A percentile compares a stretch with the other conserved stretches of the same genome.
These are phyloP conservation scores for Hipparchia semele DNA, from an alignment of 2,888 invertebrate genomes.

Conservation along the genomic window DNA sequence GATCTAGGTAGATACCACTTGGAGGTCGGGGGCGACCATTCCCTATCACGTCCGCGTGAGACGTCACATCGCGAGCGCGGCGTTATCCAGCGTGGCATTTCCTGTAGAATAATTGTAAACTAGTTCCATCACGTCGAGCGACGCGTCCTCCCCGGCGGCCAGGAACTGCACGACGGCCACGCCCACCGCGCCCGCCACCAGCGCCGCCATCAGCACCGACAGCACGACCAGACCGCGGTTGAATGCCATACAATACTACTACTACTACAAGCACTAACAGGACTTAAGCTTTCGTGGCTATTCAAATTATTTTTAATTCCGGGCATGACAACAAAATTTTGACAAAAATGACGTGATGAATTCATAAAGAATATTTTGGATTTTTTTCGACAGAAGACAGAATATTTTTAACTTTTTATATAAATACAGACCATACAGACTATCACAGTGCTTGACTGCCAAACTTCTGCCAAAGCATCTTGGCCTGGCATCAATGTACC, in stretches of 20 bases:
- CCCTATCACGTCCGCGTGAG: not conserved
- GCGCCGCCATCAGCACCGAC: conserved; percentile 61
- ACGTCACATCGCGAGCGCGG: not conserved
- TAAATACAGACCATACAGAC: no score
- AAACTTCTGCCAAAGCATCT: no score
- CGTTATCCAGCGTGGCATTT: not conserved
- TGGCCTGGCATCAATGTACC: no score
- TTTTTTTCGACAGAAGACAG: no score
- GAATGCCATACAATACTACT: conserved; percentile 40
- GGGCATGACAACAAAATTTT: no score
- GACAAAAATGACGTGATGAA: no score
- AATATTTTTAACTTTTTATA: no score
- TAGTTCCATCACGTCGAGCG: not conserved
- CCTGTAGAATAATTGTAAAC: not conserved
- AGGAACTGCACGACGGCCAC: conserved; percentile 55
- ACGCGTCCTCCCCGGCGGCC: conserved; percentile 36
- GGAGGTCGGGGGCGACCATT: not conserved
- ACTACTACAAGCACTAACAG: not conserved
- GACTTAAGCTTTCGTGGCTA: not conserved
- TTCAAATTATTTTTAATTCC: no score
- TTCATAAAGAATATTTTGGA: no score
- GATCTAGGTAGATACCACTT: no score
- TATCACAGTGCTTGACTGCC: no score
- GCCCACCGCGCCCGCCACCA: conserved; percentile 54
- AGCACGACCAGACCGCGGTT: conserved; percentile 56